Conservation (phyloP, 2,113 vertebrate species). For the Passerina amoena region DNA sequence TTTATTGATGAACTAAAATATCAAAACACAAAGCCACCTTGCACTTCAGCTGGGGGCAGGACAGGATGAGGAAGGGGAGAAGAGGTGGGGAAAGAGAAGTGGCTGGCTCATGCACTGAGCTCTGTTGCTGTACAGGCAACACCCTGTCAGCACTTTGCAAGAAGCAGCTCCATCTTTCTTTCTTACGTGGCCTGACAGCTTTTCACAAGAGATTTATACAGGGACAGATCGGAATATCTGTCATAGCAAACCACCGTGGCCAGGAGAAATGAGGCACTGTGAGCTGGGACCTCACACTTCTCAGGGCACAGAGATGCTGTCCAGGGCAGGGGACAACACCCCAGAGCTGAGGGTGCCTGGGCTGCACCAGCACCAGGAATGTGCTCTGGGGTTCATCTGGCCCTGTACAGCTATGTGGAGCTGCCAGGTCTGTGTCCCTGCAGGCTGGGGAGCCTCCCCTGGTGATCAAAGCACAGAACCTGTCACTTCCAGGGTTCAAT, state of each 20-base stretch:
- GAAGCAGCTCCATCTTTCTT: conserved; percentile 59
- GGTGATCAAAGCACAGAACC: background rate
- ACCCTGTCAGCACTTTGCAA: conserved; percentile 51
- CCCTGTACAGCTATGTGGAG: background rate
- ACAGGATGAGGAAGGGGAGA: background rate
- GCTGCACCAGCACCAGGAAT: background rate
- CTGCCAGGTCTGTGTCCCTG: background rate
- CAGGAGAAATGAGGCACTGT: background rate
- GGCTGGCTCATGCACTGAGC: background rate
- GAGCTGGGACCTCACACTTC: conserved; percentile 1
- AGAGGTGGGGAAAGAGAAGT: background rate
- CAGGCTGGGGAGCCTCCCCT: background rate
- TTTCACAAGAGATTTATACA: conserved; percentile 65
- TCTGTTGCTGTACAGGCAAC: background rate
- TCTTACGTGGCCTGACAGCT: conserved; percentile 51
- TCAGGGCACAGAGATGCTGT: background rate
- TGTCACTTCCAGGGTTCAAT: conserved; percentile 1
- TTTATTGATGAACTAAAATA: background rate
- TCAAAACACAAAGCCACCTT: background rate
- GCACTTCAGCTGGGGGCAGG: background rate
- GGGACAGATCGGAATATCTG: conserved; percentile 33
- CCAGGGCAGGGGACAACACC: background rate
- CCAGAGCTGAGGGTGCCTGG: background rate
- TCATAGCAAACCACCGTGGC: conserved; percentile 3
- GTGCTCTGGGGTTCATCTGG: background rate